phyloP scores from a whole-genome alignment of 2,797 vertebrate genomes.

The Diceros bicornis region DNA sequence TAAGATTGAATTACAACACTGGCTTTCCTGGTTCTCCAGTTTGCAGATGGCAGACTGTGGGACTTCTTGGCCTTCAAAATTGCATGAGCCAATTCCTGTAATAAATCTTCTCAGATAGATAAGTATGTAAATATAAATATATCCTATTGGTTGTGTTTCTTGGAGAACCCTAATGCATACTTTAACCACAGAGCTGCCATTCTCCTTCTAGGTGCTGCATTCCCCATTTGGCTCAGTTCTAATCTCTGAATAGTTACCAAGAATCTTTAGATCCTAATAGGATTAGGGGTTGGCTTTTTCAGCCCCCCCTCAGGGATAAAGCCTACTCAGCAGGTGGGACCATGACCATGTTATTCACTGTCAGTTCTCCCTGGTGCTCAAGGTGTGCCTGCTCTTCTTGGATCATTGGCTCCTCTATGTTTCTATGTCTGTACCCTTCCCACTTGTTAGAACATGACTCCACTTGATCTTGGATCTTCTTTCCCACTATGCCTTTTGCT shows the following conservation, averaged over 20 bases:
- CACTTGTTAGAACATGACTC: not conserved
- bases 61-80: not conserved
- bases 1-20: not conserved
- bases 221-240: not conserved
- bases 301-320: not conserved
- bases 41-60: not conserved
- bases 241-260: not conserved
- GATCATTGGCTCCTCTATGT: not conserved
- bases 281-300: not conserved
- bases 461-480: not conserved
- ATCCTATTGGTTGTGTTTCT: not conserved
- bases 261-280: not conserved
- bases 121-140: not conserved
- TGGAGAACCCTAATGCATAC: not conserved
- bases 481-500: not conserved
- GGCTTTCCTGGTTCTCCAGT: not conserved
- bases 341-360: not conserved
- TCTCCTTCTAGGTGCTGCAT: not conserved
- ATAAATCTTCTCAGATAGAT: not conserved
- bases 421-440: not conserved
- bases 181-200: not conserved
- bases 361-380: not conserved
- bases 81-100: not conserved
- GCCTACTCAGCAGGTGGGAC: not conserved
- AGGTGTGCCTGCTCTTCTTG: not conserved